A percentile compares a stretch with the other conserved stretches of the same genome.
Evolutionary conservation across 2,888 invertebrate species (phyloP).

Genomic region (Drosophila nigritarsus): DNA sequence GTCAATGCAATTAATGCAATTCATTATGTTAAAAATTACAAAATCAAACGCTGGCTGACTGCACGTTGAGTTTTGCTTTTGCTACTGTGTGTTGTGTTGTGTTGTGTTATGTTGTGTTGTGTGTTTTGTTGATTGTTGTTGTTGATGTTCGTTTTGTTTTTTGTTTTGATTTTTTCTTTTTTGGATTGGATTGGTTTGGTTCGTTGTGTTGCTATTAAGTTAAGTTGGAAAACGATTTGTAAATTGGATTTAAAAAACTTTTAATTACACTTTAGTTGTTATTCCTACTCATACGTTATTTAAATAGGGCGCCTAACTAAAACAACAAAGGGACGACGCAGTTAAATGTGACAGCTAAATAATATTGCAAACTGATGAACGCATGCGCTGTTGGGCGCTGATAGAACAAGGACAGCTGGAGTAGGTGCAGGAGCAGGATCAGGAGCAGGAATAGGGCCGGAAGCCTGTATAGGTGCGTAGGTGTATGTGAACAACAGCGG

Average conservation of each 20-base stretch:
- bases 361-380: constrained; percentile 60
- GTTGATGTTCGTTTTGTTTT: constrained; percentile 13
- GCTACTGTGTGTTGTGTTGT: constrained; percentile 17
- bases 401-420: constrained; percentile 21
- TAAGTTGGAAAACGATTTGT: constrained; percentile 57
- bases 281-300: constrained; percentile 39
- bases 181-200: constrained; percentile 77
- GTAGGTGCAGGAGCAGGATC: constrained; percentile 6
- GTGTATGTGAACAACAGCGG: constrained; percentile 42
- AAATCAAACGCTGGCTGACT: constrained; percentile 72
- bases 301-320: constrained; percentile 58
- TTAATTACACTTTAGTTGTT: constrained; percentile 55
- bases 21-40: constrained; percentile 63
- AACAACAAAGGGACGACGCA: constrained; percentile 51
- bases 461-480: constrained; percentile 33
- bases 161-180: constrained; percentile 24
- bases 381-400: constrained; percentile 28
- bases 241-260: constrained; percentile 47
- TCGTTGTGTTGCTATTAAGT: constrained; percentile 61
- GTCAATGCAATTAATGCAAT: constrained; percentile 76
- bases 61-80: constrained; percentile 49
- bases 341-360: constrained; percentile 53
- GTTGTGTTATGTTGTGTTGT: neutral
- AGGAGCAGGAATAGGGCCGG: constrained; percentile 19
- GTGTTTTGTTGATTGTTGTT: constrained; percentile 28